phyloP scores from a whole-genome alignment of 2,797 vertebrate genomes.

The Myotis pilosus region DNA sequence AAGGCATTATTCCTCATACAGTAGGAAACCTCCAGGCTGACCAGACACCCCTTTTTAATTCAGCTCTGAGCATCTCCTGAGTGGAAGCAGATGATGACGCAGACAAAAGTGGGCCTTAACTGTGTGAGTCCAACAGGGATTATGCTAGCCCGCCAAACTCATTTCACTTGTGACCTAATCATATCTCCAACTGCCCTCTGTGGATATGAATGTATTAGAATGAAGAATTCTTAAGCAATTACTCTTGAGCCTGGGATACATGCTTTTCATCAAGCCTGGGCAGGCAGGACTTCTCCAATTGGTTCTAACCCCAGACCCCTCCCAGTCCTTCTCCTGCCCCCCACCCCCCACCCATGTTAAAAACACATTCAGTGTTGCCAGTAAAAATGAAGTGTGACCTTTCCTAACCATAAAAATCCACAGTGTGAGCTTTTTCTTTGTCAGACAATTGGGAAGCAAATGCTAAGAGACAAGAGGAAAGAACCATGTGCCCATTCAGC shows the following conservation, averaged over 20 bases:
- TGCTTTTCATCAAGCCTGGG: conserved; percentile 63
- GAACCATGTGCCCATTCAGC: conserved; percentile 17
- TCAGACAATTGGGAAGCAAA: neutral
- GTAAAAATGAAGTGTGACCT: conserved; percentile 45
- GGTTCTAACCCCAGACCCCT: neutral
- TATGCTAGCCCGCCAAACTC: conserved; percentile 76
- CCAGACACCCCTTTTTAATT: conserved; percentile 71
- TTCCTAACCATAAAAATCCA: conserved; percentile 54
- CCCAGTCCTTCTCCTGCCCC: neutral
- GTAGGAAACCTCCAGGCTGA: conserved; percentile 20
- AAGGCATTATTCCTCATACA: neutral
- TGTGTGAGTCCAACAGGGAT: conserved; percentile 61
- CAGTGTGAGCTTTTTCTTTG: neutral
- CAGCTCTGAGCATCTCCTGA: conserved; percentile 63
- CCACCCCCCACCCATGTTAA: neutral
- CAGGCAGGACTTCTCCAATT: conserved; percentile 49
- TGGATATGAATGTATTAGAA: conserved; percentile 82
- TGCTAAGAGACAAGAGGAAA: conserved; percentile 18
- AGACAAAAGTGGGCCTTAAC: conserved; percentile 58
- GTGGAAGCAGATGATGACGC: conserved; percentile 69
- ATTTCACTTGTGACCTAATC: conserved; percentile 80
- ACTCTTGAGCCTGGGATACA: conserved; percentile 64
- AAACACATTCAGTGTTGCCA: conserved; percentile 50
- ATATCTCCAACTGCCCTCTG: conserved; percentile 77
- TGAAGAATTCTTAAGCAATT: conserved; percentile 81